phyloP scores from a whole-genome alignment of 2,113 vertebrate species.

The Myanophis thanlyinensis region DNA sequence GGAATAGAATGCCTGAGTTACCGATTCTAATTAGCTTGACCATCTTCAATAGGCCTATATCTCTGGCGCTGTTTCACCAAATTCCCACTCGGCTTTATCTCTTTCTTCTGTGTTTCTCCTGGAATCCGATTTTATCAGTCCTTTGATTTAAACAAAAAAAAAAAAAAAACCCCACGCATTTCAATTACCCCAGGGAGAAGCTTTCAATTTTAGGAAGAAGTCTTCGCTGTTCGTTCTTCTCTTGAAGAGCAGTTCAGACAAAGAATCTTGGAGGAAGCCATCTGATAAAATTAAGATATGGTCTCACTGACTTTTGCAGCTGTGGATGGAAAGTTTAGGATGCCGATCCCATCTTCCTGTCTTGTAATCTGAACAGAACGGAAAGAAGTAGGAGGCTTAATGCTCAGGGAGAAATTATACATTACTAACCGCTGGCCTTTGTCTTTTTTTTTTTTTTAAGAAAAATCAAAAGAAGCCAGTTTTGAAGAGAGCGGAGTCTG shows the following conservation, averaged over 20 bases:
- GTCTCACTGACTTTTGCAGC: conserved; percentile 66
- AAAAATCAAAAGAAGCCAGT: not conserved
- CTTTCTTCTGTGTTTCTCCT: conserved; percentile 77
- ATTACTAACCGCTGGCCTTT: not conserved
- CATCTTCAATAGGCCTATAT: conserved; percentile 72
- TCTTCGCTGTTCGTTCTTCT: conserved; percentile 76
- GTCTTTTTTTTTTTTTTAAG: not conserved
- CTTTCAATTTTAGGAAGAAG: conserved; percentile 84
- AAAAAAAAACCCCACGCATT: no score
- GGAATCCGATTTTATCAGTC: conserved; percentile 72
- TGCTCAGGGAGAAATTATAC: not conserved
- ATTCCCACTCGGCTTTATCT: conserved; percentile 80
- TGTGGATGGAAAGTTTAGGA: conserved; percentile 7
- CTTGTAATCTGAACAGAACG: conserved; percentile 62
- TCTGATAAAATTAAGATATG: conserved; percentile 77
- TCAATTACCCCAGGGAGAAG: conserved; percentile 78
- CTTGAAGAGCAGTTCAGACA: conserved; percentile 75
- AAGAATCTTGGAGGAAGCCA: conserved; percentile 75
- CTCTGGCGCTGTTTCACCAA: conserved; percentile 74
- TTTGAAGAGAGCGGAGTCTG: not conserved
- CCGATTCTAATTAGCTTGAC: conserved; percentile 80
- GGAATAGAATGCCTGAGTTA: conserved; percentile 78
- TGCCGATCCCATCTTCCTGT: conserved; percentile 34
- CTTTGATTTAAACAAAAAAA: conserved; percentile 72
- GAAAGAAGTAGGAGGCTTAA: conserved; percentile 60